A percentile compares a stretch with the other conserved stretches of the same genome.
Conservation (phyloP, 2,888 invertebrate genomes). For the Callyntrura guangdongensis region DNA sequence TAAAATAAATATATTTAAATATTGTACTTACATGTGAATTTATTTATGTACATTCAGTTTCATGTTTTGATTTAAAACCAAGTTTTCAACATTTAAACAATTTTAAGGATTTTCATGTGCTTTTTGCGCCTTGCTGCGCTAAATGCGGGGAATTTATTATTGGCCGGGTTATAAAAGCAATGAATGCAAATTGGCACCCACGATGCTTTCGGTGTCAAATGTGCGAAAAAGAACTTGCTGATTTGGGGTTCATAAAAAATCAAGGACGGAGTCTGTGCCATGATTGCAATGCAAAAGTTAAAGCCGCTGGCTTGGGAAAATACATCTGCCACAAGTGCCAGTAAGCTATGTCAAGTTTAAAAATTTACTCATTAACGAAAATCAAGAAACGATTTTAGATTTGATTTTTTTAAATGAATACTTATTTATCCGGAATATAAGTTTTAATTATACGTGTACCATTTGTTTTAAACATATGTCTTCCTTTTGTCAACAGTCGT, state of each 20-base stretch:
- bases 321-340: slow-evolving; percentile 99
- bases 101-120: slow-evolving; percentile 99
- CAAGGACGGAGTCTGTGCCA: slow-evolving; percentile 95
- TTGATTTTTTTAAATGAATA: no score
- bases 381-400: no score
- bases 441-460: not conserved
- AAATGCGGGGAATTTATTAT: slow-evolving; percentile 97
- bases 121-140: slow-evolving; percentile 96
- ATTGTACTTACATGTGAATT: no score
- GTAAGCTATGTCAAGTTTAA: slow-evolving; percentile 92
- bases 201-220: slow-evolving; percentile 98
- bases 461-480: not conserved
- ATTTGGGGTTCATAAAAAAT: slow-evolving; percentile 98
- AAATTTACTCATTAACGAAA: no score
- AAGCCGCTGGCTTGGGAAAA: slow-evolving; percentile 97
- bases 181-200: slow-evolving; percentile 99
- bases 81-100: no score
- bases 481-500: slow-evolving; percentile 90
- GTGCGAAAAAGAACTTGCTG: slow-evolving; percentile 96
- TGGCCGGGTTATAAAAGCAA: slow-evolving; percentile 99
- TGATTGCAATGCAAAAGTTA: slow-evolving; percentile 98
- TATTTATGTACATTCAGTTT: no score
- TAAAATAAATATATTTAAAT: no score
- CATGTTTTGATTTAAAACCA: no score
- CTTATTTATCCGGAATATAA: no score